Evolutionary conservation across 2,797 vertebrate genomes (phyloP).

Genomic region (Holocentrus rufus): DNA sequence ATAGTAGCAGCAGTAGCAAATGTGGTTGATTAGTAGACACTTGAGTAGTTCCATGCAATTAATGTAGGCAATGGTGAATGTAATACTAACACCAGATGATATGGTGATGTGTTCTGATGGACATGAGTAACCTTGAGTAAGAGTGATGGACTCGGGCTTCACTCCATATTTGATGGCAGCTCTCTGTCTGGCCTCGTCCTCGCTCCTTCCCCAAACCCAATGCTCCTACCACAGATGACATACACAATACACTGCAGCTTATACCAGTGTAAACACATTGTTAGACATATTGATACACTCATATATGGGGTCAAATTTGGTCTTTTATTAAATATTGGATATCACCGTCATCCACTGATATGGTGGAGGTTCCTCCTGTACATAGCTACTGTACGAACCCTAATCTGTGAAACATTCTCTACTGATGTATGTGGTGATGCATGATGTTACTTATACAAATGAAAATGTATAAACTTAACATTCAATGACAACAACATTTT

Average conservation of each 20-base stretch:
- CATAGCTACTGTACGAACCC: too few species aligned
- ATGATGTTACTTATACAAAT: neutral
- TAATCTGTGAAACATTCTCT: neutral
- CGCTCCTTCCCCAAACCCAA: slow-evolving; percentile 86
- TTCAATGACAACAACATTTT: neutral
- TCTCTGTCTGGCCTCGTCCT: slow-evolving; percentile 82
- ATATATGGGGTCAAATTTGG: too few species aligned
- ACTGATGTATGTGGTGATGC: neutral
- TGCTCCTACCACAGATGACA: slow-evolving; percentile 59
- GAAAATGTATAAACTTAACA: neutral
- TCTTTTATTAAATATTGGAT: too few species aligned
- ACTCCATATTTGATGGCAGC: slow-evolving; percentile 80
- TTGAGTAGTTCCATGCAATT: too few species aligned
- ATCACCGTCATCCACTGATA: too few species aligned
- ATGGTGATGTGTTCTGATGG: neutral
- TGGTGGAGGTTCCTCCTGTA: too few species aligned
- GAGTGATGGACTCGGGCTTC: slow-evolving; percentile 68
- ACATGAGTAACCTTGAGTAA: slow-evolving; percentile 82
- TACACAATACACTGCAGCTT: neutral
- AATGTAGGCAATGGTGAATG: neutral
- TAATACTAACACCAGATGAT: neutral
- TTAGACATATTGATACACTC: too few species aligned
- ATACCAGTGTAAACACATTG: neutral
- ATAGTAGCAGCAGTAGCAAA: too few species aligned
- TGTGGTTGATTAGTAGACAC: too few species aligned